Evolutionary conservation across 2,113 vertebrate species (phyloP).

Genomic region (Azemiops feae): DNA sequence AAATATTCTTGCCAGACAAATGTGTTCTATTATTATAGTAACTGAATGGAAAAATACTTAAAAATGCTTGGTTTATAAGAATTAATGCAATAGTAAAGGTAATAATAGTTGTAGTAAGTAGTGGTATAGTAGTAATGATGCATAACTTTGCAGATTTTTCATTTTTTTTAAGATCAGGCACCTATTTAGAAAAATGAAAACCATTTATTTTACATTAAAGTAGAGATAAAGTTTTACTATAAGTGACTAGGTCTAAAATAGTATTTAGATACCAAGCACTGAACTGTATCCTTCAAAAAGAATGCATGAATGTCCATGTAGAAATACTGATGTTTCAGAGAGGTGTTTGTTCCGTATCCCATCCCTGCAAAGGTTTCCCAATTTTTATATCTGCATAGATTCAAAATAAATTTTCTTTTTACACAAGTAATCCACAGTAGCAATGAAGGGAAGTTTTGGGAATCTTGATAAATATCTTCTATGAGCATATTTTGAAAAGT

Average conservation of each 20-base stretch:
- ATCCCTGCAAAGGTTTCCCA: background rate
- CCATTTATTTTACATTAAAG: background rate
- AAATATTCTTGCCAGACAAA: background rate
- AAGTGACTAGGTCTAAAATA: background rate
- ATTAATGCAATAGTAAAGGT: conserved; percentile 25
- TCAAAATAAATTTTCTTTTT: background rate
- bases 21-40: background rate
- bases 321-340: background rate
- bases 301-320: background rate
- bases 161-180: background rate
- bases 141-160: background rate
- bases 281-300: conserved; percentile 32
- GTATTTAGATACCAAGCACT: background rate
- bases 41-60: conserved; percentile 6
- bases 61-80: background rate
- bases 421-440: conserved; percentile 22
- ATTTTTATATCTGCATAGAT: background rate
- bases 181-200: background rate
- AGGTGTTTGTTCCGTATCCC: background rate
- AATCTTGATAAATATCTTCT: conserved; percentile 25
- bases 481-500: background rate
- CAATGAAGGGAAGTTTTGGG: background rate
- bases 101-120: background rate
- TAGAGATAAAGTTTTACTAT: background rate
- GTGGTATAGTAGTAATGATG: background rate